Evolutionary conservation across 2,888 invertebrate genomes (phyloP), one percentile per base, ranked within the genome.

Genomic region (Arrhopalites spinosus): DNA sequence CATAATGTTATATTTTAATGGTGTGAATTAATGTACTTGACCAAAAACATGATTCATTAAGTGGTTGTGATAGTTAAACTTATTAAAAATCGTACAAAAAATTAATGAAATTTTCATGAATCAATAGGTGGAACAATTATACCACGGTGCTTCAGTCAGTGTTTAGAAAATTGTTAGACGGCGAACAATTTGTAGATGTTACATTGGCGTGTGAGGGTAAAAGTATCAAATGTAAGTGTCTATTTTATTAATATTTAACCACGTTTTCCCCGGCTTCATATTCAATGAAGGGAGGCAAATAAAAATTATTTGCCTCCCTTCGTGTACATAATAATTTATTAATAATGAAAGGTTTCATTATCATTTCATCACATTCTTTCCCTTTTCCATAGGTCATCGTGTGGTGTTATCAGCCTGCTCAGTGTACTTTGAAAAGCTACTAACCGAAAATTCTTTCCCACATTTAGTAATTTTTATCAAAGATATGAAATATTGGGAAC

Each of bases 181-280:
- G 90, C n/a, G 92, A 93, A 85, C 91, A 92, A 85, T 94, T 95
- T 84, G 93, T 94, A 0, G 95, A 95, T 86, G 94, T 94, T 68
- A 95, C 95, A 0, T 86, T 95, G 71, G 94, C 94, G 2, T 94
- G 94, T 84, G 95, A 95, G 85, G 93, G 93, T 0, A 90, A 92
- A 50, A 93, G 93, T 85, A 87, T 93, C 81, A 91, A 94, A 82
- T 95, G 95, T 85, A 95, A 95, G 36, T 36, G 36, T n/a, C n/a
- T n/a, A 11, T 36, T 3, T 36, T 11, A 36, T 36, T 36, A 11
- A 7, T 7, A 36, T 36, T 36, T 7, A 36, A 11, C 11, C 36
- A 36, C 11, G 3, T 36, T 36, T 11, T 36, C 11, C n/a, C n/a
- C 36, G 3, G 3, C 11, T 11, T 36, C 11, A n/a, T n/a, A n/a